phyloP scores from a whole-genome alignment of 2,113 vertebrate species.

The Eurypyga helias region DNA sequence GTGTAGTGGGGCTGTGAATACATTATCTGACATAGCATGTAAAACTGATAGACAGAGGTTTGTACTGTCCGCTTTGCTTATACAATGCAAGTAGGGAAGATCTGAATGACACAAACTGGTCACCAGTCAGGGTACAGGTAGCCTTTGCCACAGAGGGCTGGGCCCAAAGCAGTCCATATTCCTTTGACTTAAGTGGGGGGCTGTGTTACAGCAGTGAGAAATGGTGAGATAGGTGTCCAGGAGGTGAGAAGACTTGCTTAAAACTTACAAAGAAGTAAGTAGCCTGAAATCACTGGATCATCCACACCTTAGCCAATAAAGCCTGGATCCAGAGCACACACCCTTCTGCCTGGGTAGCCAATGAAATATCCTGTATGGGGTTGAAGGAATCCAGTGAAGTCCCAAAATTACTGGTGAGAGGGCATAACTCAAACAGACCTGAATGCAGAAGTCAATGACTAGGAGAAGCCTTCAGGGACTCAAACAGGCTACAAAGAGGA shows the following conservation, averaged over 20 bases:
- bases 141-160: background rate
- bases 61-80: background rate
- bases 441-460: constrained; percentile 16
- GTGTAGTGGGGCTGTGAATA: background rate
- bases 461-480: background rate
- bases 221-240: background rate
- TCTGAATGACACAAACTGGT: background rate
- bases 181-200: background rate
- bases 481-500: background rate
- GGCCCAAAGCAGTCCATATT: background rate
- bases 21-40: background rate
- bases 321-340: accelerated
- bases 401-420: background rate
- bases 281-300: background rate
- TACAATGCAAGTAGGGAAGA: background rate
- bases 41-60: background rate
- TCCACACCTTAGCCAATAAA: background rate
- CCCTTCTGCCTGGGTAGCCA: background rate
- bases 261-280: background rate
- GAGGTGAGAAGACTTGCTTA: background rate
- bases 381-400: constrained; percentile 15
- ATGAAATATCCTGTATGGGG: background rate
- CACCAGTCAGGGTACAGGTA: background rate
- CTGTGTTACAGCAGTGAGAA: background rate
- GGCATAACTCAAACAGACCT: background rate